phyloP scores from a whole-genome alignment of 2,888 invertebrate species.

The Lucinisca nassula region DNA sequence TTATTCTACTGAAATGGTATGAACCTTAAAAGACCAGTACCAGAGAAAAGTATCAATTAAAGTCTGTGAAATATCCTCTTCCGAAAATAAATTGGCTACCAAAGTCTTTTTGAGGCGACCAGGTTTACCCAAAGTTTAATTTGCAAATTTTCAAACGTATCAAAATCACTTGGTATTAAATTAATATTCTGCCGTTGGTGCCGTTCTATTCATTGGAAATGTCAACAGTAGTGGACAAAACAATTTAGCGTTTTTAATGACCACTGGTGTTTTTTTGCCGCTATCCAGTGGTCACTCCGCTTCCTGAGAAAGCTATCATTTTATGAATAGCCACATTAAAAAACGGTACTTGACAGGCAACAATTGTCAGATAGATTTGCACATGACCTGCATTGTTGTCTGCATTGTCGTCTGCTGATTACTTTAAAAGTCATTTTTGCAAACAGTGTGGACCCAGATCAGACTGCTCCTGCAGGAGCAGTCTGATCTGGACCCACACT shows the following conservation, averaged over 20 bases:
- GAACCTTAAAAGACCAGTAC: background rate
- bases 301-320: slow-evolving; percentile 59
- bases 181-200: background rate
- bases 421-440: too few relatives aligned
- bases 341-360: slow-evolving; percentile 44
- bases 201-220: slow-evolving; percentile 57
- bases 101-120: background rate
- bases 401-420: too few relatives aligned
- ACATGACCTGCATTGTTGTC: background rate
- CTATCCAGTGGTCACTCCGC: slow-evolving; percentile 57
- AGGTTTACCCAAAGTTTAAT: slow-evolving; percentile 3
- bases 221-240: slow-evolving; percentile 54
- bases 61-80: background rate
- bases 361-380: slow-evolving; percentile 52
- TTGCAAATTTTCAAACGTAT: background rate
- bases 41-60: background rate
- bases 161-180: background rate
- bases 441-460: too few relatives aligned
- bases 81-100: background rate
- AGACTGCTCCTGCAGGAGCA: too few relatives aligned
- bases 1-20: background rate
- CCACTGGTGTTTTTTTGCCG: slow-evolving; percentile 46
- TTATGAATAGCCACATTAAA: slow-evolving; percentile 38
- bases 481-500: too few relatives aligned
- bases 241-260: slow-evolving; percentile 66